Conservation (phyloP, 1,140 invertebrate species). For the Achatina immaculata region DNA sequence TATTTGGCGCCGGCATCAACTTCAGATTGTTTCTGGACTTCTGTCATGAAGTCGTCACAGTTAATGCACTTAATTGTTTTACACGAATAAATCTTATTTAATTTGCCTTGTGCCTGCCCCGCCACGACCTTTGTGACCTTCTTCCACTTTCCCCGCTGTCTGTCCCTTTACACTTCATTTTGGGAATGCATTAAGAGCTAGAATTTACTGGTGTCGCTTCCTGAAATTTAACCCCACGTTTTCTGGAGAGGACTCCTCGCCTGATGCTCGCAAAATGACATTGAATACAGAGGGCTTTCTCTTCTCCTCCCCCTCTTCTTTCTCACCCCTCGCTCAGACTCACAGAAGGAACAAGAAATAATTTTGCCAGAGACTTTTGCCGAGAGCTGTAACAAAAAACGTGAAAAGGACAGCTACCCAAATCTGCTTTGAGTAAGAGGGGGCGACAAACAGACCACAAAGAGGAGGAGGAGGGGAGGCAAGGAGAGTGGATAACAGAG, state of each 20-base stretch:
- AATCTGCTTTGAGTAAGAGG: neutral
- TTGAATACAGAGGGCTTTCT: neutral
- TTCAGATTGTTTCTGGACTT: too few relatives aligned
- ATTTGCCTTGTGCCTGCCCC: too few relatives aligned
- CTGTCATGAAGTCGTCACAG: too few relatives aligned
- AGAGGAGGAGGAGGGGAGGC: neutral
- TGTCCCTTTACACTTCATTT: neutral
- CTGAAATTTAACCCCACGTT: neutral
- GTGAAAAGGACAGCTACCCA: neutral
- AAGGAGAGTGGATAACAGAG: too few relatives aligned
- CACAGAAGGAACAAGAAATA: neutral
- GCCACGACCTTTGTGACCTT: too few relatives aligned
- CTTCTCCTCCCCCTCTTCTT: neutral
- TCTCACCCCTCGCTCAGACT: too few relatives aligned
- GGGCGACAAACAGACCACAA: neutral
- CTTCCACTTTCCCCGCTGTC: too few relatives aligned
- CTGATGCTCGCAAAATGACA: neutral
- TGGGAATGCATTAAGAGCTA: neutral
- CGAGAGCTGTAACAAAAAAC: neutral
- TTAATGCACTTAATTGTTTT: too few relatives aligned
- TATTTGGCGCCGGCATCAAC: too few relatives aligned
- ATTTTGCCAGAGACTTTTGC: neutral
- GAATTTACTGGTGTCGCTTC: neutral
- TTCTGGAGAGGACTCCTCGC: neutral
- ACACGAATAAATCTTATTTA: too few relatives aligned